phyloP scores from a whole-genome alignment of 1,140 invertebrate genomes.

The Oryzaephilus surinamensis region DNA sequence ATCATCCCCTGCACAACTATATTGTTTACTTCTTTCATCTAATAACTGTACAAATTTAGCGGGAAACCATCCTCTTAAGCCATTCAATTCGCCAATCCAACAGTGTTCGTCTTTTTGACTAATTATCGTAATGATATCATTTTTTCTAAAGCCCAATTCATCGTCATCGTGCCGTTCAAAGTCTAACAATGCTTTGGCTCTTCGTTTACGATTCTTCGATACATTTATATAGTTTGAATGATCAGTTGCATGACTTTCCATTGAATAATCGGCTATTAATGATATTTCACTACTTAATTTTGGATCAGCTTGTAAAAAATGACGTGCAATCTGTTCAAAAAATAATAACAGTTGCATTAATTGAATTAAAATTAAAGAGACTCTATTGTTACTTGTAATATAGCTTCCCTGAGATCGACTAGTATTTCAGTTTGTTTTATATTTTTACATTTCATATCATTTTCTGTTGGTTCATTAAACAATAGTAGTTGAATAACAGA shows the following conservation, averaged over 20 bases:
- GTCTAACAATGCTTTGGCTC: conserved; percentile 86
- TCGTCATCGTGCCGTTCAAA: conserved; percentile 98
- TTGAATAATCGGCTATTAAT: conserved; percentile 85
- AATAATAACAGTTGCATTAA: conserved; percentile 8
- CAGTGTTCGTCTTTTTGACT: conserved; percentile 99
- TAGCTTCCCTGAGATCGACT: conserved; percentile 94
- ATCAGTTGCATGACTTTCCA: conserved; percentile 90
- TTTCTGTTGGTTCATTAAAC: conserved; percentile 68
- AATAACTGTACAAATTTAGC: conserved; percentile 95
- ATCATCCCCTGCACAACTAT: conserved; percentile 95
- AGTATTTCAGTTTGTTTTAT: conserved; percentile 89
- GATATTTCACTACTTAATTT: conserved; percentile 59
- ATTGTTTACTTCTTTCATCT: conserved; percentile 94
- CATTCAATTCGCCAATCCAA: conserved; percentile 98
- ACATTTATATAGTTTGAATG: conserved; percentile 90
- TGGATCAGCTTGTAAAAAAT: conserved; percentile 76
- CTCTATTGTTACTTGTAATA: conserved; percentile 47
- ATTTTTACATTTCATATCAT: conserved; percentile 92
- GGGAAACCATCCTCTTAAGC: conserved; percentile 96
- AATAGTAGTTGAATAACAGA: conserved; percentile 82
- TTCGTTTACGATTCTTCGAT: conserved; percentile 70
- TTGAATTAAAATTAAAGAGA: conserved; percentile 2
- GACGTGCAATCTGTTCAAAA: conserved; percentile 70
- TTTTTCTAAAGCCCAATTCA: conserved; percentile 95
- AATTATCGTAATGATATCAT: conserved; percentile 96